Percentiles rank a stretch among this genome's conserved stretches.
Conservation (phyloP, 2,113 vertebrate genomes). For the Cyprinodon brontotheroides region DNA sequence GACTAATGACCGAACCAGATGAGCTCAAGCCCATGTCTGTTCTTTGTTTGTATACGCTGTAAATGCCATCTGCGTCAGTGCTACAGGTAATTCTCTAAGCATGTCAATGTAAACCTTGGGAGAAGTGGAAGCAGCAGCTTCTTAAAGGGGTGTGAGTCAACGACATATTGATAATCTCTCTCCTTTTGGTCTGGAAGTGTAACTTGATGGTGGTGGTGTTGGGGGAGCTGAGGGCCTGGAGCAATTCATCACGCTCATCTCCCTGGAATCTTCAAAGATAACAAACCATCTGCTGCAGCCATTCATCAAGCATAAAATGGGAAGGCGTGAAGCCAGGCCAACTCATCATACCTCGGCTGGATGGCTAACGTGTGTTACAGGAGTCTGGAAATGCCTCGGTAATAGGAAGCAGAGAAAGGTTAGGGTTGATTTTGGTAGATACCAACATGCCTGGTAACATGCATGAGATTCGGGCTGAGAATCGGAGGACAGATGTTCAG, state of each 20-base stretch:
- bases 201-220: conserved; percentile 20
- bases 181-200: conserved; percentile 34
- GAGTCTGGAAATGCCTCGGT: conserved; percentile 80
- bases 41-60: conserved; percentile 45
- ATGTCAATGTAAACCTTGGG: conserved; percentile 22
- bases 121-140: conserved; percentile 29
- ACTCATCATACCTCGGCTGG: conserved; percentile 76
- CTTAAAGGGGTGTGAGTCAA: conserved; percentile 34
- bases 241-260: conserved; percentile 90
- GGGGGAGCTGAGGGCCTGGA: conserved; percentile 65
- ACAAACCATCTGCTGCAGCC: conserved; percentile 90
- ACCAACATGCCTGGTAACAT: conserved; percentile 54
- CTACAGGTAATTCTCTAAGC: conserved; percentile 36
- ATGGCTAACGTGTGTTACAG: conserved; percentile 86
- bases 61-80: conserved; percentile 51
- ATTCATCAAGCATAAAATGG: conserved; percentile 91
- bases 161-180: conserved; percentile 77
- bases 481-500: conserved; percentile 6
- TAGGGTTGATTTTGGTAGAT: conserved; percentile 47
- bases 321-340: conserved; percentile 85
- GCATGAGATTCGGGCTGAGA: conserved; percentile 24
- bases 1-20: conserved; percentile 74
- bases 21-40: conserved; percentile 41
- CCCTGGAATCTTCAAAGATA: conserved; percentile 92
- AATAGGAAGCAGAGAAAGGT: conserved; percentile 83